phyloP scores from a whole-genome alignment of 1,140 invertebrate genomes.

The Drosophila ambigua region DNA sequence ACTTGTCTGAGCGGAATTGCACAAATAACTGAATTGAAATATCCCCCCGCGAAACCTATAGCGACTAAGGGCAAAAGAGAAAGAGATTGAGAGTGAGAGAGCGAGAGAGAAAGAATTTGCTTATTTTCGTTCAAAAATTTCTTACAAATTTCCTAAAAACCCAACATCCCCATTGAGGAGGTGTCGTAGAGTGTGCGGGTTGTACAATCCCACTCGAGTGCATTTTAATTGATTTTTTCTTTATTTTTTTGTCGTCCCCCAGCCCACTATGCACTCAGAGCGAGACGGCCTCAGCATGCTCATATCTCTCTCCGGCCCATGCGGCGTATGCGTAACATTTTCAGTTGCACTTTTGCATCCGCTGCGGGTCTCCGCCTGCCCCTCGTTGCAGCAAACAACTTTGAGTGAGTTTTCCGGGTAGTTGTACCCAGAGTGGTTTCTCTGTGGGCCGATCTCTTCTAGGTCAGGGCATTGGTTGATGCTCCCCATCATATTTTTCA shows the following conservation, averaged over 20 bases:
- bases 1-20: constrained; percentile 78
- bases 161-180: constrained; percentile 33
- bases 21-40: constrained; percentile 80
- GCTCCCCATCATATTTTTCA: constrained; percentile 55
- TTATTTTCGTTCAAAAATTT: constrained; percentile 52
- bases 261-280: constrained; percentile 20
- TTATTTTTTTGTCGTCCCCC: constrained; percentile 20
- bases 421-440: neutral
- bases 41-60: constrained; percentile 34
- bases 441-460: constrained; percentile 44
- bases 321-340: constrained; percentile 78
- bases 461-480: constrained; percentile 45
- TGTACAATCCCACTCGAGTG: constrained; percentile 57
- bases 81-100: constrained; percentile 9
- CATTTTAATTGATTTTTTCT: constrained; percentile 81
- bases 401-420: constrained; percentile 26
- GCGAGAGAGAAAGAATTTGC: constrained; percentile 6
- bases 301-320: constrained; percentile 48
- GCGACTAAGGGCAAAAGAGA: constrained; percentile 6
- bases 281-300: constrained; percentile 4
- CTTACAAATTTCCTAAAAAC: constrained; percentile 63
- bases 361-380: constrained; percentile 5
- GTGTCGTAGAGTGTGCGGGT: constrained; percentile 23
- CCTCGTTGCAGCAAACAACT: constrained; percentile 38
- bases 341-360: constrained; percentile 57